Percentiles rank a stretch among this genome's conserved stretches.
These are phyloP conservation scores for Dichetophora obliterata DNA, from an alignment of 2,888 invertebrate species.

Conservation along the genomic window DNA sequence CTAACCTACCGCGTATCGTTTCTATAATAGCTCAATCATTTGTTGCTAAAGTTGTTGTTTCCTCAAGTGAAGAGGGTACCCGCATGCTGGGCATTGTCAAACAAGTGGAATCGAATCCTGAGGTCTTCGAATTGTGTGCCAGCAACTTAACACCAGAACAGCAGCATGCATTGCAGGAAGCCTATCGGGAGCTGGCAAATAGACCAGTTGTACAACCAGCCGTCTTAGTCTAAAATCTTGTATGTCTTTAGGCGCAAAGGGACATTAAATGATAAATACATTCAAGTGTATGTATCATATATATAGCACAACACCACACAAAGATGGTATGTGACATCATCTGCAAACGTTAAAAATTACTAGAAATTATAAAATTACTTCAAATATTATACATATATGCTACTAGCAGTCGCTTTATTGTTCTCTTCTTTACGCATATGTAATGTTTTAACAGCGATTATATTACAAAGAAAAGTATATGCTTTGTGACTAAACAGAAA, in stretches of 20 bases:
- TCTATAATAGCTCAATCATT: conserved; percentile 93
- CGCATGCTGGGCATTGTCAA: conserved; percentile 88
- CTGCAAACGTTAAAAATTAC: conserved; percentile 24
- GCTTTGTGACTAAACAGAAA: too few relatives aligned
- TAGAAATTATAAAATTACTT: conserved; percentile 18
- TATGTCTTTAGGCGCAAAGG: not conserved
- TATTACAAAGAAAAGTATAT: conserved; percentile 4
- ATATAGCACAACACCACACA: conserved; percentile 5
- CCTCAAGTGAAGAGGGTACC: conserved; percentile 79
- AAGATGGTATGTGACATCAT: conserved; percentile 1
- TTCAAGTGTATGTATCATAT: not conserved
- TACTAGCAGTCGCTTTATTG: conserved; percentile 25
- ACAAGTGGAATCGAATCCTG: conserved; percentile 86
- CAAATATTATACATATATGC: conserved; percentile 20
- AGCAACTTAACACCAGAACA: conserved; percentile 83
- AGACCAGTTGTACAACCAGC: conserved; percentile 51
- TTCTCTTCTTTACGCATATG: conserved; percentile 4
- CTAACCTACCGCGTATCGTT: conserved; percentile 90
- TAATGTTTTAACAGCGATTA: not conserved
- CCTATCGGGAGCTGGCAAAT: conserved; percentile 69
- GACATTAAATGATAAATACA: conserved; percentile 15
- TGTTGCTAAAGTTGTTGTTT: conserved; percentile 83
- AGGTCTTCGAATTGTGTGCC: conserved; percentile 85
- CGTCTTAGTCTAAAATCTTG: not conserved
- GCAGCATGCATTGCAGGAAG: conserved; percentile 85